Evolutionary conservation across 2,113 vertebrate species (phyloP), one percentile per base, ranked within the genome.

Genomic region (Struthidea cinerea): DNA sequence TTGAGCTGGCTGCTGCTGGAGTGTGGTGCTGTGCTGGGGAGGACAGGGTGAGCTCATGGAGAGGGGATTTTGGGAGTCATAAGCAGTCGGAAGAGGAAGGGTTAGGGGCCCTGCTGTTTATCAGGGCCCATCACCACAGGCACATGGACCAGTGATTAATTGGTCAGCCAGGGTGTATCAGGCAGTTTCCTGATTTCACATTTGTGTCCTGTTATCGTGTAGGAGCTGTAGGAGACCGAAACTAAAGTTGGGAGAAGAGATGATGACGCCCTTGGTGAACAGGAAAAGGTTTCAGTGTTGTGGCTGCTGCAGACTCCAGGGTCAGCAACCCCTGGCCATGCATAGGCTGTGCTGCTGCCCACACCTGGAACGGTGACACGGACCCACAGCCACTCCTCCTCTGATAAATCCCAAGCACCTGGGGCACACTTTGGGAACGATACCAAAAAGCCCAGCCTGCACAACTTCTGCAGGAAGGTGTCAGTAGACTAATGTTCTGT

Each of bases 311-410:
- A 63, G 75, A 5, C 9, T 57, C 10, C 1, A 0, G 4, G 78
- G 35, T 52, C 81, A 74, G 64, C 57, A 37, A 2, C 24, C 70
- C 83, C 39, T 3, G 2, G 33, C 8, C 1, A 5, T 2, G 15
- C 1, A 0, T 5, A 10, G 2, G 4, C 35, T 0, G 0, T 0
- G n/a, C 52, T 84, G 73, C 74, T 42, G 65, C 10, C 3, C 60
- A 21, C 93, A 68, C 23, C 52, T 80, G 92, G 56, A 18, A 11
- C 0, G 3, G 33, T 1, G 4, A 60, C 50, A 59, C 0, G 0
- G 42, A 23, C 64, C 39, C 53, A 22, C 4, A 14, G 69, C 30
- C 2, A 0, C 55, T 37, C 26, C 41, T 35, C 7, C 0, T 55
- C 80, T 32, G 64, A 10, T 6, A n/a, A 56, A 59, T 20, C 74